Conservation (phyloP, 2,113 vertebrate genomes). For the rat (Rattus norvegicus) region DNA sequence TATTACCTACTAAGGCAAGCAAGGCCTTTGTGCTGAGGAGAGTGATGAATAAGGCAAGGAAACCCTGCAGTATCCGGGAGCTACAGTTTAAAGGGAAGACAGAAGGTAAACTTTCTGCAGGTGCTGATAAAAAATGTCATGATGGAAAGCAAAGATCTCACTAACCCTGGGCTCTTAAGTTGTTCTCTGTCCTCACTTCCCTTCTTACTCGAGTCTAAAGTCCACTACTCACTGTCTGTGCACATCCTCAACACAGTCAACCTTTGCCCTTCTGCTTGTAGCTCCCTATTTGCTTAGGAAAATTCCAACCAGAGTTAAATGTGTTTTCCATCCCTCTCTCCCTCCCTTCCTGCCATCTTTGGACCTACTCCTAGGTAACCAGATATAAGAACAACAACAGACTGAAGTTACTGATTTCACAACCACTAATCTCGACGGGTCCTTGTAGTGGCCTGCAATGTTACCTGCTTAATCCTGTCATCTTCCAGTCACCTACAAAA, state of each 20-base stretch:
- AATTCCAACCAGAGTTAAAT: not conserved
- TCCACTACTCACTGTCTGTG: not conserved
- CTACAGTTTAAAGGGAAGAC: not conserved
- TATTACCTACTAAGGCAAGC: not conserved
- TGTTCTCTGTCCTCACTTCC: not conserved
- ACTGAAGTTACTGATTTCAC: not conserved
- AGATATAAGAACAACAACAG: not conserved
- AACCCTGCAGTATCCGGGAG: not conserved
- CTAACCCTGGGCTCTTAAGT: not conserved
- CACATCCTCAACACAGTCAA: not conserved
- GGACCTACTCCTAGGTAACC: not conserved
- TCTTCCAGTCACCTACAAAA: not conserved
- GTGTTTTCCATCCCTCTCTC: not conserved
- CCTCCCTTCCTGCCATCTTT: not conserved
- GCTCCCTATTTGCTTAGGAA: not conserved
- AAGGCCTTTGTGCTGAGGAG: not conserved
- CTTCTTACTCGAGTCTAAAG: not conserved
- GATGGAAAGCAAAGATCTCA: not conserved
- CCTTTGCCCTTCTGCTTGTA: not conserved
- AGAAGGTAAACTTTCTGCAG: not conserved
- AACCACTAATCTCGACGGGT: not conserved
- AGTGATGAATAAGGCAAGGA: not conserved
- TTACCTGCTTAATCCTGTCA: not conserved
- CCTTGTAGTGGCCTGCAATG: not conserved
- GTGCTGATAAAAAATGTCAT: slow-evolving; percentile 19